Conservation (phyloP, 2,888 invertebrate genomes). For the Yponomeuta plumbellus region DNA sequence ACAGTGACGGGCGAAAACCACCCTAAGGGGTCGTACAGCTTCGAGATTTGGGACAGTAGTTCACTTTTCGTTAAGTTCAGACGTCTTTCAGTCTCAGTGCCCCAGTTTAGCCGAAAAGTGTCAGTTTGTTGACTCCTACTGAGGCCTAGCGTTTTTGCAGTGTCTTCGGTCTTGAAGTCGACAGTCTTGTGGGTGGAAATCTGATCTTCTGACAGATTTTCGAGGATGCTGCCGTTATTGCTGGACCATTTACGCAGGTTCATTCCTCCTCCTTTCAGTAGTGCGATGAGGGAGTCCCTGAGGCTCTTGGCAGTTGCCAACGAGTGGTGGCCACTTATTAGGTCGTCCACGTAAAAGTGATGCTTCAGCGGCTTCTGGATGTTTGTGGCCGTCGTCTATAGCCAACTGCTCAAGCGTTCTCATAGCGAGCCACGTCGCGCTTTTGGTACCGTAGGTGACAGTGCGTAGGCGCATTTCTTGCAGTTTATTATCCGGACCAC, state of each 20-base stretch:
- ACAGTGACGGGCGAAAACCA: conserved; percentile 14
- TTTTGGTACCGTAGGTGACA: too few relatives aligned
- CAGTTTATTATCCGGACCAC: too few relatives aligned
- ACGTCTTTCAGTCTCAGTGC: neutral
- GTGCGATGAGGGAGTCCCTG: conserved; percentile 16
- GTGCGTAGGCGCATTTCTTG: too few relatives aligned
- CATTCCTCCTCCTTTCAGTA: conserved; percentile 21
- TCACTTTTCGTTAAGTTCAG: conserved; percentile 11
- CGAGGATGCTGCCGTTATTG: conserved; percentile 12
- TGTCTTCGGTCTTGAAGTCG: too few relatives aligned
- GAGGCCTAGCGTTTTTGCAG: conserved; percentile 8
- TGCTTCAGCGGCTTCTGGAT: too few relatives aligned
- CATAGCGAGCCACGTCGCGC: too few relatives aligned
- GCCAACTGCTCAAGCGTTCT: too few relatives aligned
- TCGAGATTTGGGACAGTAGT: conserved; percentile 15
- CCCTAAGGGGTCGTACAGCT: conserved; percentile 17
- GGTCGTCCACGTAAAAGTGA: too few relatives aligned
- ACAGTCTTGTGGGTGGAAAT: conserved; percentile 10
- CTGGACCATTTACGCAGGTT: conserved; percentile 23
- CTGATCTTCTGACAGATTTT: neutral
- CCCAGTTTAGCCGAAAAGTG: neutral
- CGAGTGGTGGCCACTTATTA: conserved; percentile 10
- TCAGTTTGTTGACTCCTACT: conserved; percentile 3
- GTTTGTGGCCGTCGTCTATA: too few relatives aligned
- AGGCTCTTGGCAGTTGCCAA: conserved; percentile 15